Evolutionary conservation across 1,140 invertebrate genomes (phyloP), one percentile per base, ranked within the genome.

Genomic region (Trichonephila inaurata): DNA sequence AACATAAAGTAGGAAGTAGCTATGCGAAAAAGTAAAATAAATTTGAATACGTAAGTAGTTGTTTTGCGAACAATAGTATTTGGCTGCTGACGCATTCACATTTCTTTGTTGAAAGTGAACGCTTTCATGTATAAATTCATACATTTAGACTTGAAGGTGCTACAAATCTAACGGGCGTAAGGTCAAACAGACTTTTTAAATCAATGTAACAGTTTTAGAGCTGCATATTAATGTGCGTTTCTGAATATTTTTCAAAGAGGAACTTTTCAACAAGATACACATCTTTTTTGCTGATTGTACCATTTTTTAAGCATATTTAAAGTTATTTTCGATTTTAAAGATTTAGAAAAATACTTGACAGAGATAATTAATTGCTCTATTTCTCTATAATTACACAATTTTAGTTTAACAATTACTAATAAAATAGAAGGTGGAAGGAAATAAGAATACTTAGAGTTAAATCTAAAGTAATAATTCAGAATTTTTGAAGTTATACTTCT

Each of bases 1-100:
- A 66, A 66, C 21, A 66, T 66, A n/a, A 69, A 69, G n/a, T 24
- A 69, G 66, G 66, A 69, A 69, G 66, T 69, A 24, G 66, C 66
- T 28, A 10, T 69, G 66, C 14, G n/a, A 24, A 51, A 51, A 51
- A 69, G 66, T 69, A 10, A 69, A 24, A 69, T 69, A 69, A 24
- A 69, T 69, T 10, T 69, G 66, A 24, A 12, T 69, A 4, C 24
- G 12, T 69, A 69, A 69, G 64, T 12, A 69, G 6, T 24, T 69
- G 66, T 24, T 69, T 69, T 69, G 66, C 66, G 28, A n/a, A 69
- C 66, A 69, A 69, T 28, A 12, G 66, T n/a, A 69, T 69, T 69
- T 21, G n/a, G 66, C n/a, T 69, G 66, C 66, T 69, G 66, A 69
- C 66, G 28, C 24, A 69, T 24, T n/a, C 66, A 24, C 66, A 24